These are phyloP conservation scores for Ataeniobius toweri DNA, from an alignment of 2,797 vertebrate genomes.

Conservation along the genomic window DNA sequence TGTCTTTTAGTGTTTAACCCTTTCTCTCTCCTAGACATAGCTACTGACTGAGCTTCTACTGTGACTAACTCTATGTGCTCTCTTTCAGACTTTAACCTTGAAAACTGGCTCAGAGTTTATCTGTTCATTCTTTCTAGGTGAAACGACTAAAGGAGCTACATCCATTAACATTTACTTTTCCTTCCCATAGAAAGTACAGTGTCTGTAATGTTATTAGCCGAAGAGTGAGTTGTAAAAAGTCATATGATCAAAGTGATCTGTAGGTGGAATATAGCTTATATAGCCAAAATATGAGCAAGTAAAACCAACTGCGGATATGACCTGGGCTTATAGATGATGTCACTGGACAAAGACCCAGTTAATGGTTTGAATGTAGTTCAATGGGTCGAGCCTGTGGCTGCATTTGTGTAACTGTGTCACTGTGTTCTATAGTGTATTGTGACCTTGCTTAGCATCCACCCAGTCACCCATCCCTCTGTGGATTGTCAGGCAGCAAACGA, in stretches of 20 bases:
- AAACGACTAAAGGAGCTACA: too few relatives aligned
- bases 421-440: slow-evolving; percentile 61
- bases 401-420: slow-evolving; percentile 62
- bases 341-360: slow-evolving; percentile 29
- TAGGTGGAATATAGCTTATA: too few relatives aligned
- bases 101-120: too few relatives aligned
- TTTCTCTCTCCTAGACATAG: too few relatives aligned
- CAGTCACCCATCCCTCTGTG: slow-evolving; percentile 47
- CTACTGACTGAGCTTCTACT: too few relatives aligned
- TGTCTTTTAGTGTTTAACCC: too few relatives aligned
- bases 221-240: too few relatives aligned
- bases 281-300: neutral
- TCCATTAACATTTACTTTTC: too few relatives aligned
- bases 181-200: neutral
- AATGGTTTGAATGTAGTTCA: slow-evolving; percentile 47
- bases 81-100: too few relatives aligned
- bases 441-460: slow-evolving; percentile 35
- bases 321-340: neutral
- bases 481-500: slow-evolving; percentile 57
- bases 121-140: too few relatives aligned
- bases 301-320: neutral
- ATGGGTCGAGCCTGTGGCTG: slow-evolving; percentile 33
- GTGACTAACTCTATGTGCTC: too few relatives aligned
- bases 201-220: neutral
- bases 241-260: too few relatives aligned